Conservation (phyloP, 2,113 vertebrate species). For the Saccopteryx bilineata region DNA sequence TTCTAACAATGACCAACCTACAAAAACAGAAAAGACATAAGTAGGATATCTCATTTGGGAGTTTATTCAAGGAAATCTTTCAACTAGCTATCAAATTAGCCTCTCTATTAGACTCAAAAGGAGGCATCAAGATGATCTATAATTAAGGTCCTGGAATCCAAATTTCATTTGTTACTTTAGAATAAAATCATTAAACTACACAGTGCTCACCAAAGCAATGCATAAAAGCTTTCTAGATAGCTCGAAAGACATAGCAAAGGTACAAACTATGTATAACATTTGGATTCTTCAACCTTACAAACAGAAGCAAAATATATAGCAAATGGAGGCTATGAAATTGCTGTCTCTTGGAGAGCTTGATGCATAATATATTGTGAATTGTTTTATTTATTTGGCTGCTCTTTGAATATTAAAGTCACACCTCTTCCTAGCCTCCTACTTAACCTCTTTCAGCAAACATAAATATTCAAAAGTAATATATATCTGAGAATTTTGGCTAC, state of each 20-base stretch:
- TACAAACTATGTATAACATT: conserved; percentile 15
- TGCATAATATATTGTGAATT: not conserved
- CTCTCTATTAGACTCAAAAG: conserved; percentile 53
- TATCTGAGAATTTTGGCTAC: not conserved
- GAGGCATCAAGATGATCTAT: conserved; percentile 64
- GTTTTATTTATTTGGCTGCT: not conserved
- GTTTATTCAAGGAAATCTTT: conserved; percentile 46
- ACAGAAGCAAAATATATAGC: not conserved
- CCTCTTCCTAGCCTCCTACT: not conserved
- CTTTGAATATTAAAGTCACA: not conserved
- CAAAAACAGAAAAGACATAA: not conserved
- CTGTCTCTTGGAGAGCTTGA: not conserved
- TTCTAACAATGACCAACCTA: not conserved
- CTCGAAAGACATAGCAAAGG: conserved; percentile 31
- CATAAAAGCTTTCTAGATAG: conserved; percentile 14
- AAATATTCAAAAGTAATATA: not conserved
- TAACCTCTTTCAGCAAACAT: not conserved
- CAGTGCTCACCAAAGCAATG: conserved; percentile 64
- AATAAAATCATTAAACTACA: conserved; percentile 73
- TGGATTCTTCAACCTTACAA: conserved; percentile 32
- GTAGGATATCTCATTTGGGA: not conserved
- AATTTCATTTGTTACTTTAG: conserved; percentile 46
- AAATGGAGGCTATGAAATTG: not conserved
- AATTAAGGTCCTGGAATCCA: conserved; percentile 71
- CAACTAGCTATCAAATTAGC: conserved; percentile 59